phyloP scores from a whole-genome alignment of 2,797 vertebrate species.

The Artibeus lituratus region DNA sequence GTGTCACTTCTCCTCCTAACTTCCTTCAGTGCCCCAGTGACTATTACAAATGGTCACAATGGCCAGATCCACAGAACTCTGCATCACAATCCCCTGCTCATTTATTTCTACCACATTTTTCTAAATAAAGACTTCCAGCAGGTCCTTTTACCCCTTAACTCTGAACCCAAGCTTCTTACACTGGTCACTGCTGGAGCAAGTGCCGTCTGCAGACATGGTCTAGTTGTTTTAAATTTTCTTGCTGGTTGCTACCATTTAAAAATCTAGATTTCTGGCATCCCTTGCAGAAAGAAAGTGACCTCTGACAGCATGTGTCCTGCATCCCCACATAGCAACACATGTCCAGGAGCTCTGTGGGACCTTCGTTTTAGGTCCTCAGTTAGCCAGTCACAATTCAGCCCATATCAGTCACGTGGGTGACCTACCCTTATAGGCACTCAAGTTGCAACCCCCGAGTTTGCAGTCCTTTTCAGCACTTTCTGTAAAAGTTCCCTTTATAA shows the following conservation, averaged over 20 bases:
- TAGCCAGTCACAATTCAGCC: not conserved
- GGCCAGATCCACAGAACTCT: not conserved
- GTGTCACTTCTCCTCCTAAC: not conserved
- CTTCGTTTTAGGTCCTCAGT: rapidly evolving
- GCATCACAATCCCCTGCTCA: not conserved
- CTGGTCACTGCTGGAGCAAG: not conserved
- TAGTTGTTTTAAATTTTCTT: not conserved
- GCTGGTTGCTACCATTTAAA: not conserved
- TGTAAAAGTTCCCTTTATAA: not conserved
- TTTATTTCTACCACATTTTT: not conserved
- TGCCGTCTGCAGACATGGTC: not conserved
- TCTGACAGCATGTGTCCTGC: not conserved
- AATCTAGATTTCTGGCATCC: not conserved
- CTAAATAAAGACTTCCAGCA: not conserved
- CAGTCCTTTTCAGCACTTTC: not conserved
- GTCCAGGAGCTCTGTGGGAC: rapidly evolving
- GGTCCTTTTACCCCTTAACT: not conserved
- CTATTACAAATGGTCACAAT: not conserved
- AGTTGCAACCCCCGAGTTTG: not conserved
- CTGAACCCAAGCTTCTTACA: not conserved
- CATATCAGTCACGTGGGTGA: rapidly evolving
- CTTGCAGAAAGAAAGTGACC: not conserved
- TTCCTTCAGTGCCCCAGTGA: not conserved
- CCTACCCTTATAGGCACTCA: not conserved
- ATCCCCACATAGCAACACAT: rapidly evolving